A percentile compares a stretch with the other conserved stretches of the same genome.
Evolutionary conservation across 2,797 vertebrate species (phyloP).

Genomic region (Oryzias dopingdopingensis): DNA sequence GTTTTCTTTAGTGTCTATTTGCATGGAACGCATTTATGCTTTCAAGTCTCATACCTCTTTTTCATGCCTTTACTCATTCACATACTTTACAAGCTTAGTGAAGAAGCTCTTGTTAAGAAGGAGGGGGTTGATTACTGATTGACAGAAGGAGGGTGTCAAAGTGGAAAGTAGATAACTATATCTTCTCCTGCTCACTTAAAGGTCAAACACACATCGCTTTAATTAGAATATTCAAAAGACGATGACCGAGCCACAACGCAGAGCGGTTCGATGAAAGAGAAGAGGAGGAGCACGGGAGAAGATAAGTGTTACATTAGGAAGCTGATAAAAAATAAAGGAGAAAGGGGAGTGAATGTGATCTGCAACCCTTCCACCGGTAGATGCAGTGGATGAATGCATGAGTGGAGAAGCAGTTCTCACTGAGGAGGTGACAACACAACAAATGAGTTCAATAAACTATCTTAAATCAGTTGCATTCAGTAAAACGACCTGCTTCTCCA

Average conservation of each 20-base stretch:
- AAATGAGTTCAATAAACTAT: slow-evolving; percentile 38
- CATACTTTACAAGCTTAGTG: slow-evolving; percentile 24
- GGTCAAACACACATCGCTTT: slow-evolving; percentile 88
- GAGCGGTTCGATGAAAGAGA: slow-evolving; percentile 27
- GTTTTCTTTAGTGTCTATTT: slow-evolving; percentile 33
- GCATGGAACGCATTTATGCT: slow-evolving; percentile 28
- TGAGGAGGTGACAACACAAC: slow-evolving; percentile 32
- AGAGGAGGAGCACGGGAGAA: slow-evolving; percentile 22
- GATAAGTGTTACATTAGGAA: slow-evolving; percentile 55
- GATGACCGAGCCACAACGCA: slow-evolving; percentile 64
- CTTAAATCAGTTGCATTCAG: slow-evolving; percentile 19
- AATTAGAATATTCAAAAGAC: slow-evolving; percentile 91
- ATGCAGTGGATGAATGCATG: slow-evolving; percentile 69
- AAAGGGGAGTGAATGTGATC: slow-evolving; percentile 67
- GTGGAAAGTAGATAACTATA: slow-evolving; percentile 95
- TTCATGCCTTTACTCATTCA: slow-evolving; percentile 5
- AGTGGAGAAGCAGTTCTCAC: slow-evolving; percentile 13
- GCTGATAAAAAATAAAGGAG: slow-evolving; percentile 68
- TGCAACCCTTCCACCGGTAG: slow-evolving; percentile 73
- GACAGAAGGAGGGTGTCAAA: slow-evolving; percentile 93
- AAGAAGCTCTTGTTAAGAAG: slow-evolving; percentile 22
- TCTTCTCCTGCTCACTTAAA: slow-evolving; percentile 94
- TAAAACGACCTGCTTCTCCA: slow-evolving; percentile 28
- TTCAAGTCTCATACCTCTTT: slow-evolving; percentile 43
- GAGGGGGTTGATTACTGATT: slow-evolving; percentile 83